A percentile compares a stretch with the other conserved stretches of the same genome.
Evolutionary conservation across 2,888 invertebrate genomes (phyloP).

Genomic region (Emmelina monodactyla): DNA sequence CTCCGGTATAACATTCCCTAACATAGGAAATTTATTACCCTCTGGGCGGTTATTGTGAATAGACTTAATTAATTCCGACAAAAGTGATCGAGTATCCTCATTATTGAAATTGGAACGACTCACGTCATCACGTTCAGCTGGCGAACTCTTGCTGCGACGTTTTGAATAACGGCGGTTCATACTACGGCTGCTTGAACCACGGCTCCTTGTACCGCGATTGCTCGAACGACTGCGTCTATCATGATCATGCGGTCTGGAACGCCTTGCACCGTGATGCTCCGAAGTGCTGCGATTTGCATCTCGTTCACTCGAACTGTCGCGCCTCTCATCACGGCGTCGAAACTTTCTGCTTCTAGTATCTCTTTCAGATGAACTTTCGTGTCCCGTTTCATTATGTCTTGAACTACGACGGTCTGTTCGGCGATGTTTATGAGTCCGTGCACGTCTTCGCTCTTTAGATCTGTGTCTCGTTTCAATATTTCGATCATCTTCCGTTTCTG

Average conservation of each 20-base stretch:
- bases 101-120: background rate
- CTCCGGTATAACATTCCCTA: conserved; percentile 12
- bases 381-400: background rate
- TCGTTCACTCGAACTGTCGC: no score
- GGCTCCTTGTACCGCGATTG: no score
- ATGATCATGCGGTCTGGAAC: background rate
- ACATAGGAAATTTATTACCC: conserved; percentile 12
- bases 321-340: no score
- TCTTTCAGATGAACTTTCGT: no score
- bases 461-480: no score
- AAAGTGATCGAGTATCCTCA: background rate
- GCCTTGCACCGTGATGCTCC: no score
- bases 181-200: no score
- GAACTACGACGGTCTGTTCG: background rate
- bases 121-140: background rate
- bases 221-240: no score
- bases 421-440: background rate
- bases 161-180: background rate
- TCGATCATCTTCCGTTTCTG: background rate
- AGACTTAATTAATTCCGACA: conserved; percentile 1
- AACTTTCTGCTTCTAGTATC: no score
- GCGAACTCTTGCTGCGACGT: background rate
- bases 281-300: no score
- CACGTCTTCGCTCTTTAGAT: background rate
- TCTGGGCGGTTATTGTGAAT: conserved; percentile 1